A percentile compares a stretch with the other conserved stretches of the same genome.
These are phyloP conservation scores for Charaxes varanes DNA, from an alignment of 1,140 invertebrate genomes.

Conservation along the genomic window DNA sequence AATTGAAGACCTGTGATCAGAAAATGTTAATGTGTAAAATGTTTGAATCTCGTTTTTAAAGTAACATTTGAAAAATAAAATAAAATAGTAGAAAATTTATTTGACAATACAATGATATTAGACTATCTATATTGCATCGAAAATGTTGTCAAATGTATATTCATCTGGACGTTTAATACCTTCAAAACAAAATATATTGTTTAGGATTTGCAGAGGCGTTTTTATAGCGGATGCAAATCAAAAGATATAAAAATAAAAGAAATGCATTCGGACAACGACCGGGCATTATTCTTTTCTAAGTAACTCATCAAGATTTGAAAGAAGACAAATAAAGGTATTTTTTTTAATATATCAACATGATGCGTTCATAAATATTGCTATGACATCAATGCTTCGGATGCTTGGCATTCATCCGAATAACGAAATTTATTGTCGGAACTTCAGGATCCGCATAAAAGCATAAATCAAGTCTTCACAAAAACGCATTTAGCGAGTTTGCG, in stretches of 20 bases:
- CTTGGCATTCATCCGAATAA: conserved; percentile 29
- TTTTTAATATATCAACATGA: conserved; percentile 38
- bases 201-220: conserved; percentile 21
- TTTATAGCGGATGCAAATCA: conserved; percentile 24
- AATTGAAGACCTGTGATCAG: too few species aligned
- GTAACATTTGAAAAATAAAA: too few species aligned
- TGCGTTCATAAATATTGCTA: conserved; percentile 40
- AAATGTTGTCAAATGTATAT: too few species aligned
- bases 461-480: conserved; percentile 38
- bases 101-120: too few species aligned
- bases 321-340: conserved; percentile 25
- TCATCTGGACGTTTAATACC: too few species aligned
- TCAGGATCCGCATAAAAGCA: conserved; percentile 39
- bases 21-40: too few species aligned
- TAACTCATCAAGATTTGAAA: conserved; percentile 43
- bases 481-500: conserved; percentile 17
- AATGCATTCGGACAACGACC: conserved; percentile 22
- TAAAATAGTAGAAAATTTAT: too few species aligned
- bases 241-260: conserved; percentile 23
- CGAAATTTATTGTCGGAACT: conserved; percentile 33
- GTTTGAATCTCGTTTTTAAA: too few species aligned
- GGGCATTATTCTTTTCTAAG: conserved; percentile 29
- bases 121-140: too few species aligned
- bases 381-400: conserved; percentile 35
- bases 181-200: conserved; percentile 8